These are phyloP conservation scores for Drosophila suzukii DNA, from an alignment of 1,140 invertebrate species.

Conservation along the genomic window DNA sequence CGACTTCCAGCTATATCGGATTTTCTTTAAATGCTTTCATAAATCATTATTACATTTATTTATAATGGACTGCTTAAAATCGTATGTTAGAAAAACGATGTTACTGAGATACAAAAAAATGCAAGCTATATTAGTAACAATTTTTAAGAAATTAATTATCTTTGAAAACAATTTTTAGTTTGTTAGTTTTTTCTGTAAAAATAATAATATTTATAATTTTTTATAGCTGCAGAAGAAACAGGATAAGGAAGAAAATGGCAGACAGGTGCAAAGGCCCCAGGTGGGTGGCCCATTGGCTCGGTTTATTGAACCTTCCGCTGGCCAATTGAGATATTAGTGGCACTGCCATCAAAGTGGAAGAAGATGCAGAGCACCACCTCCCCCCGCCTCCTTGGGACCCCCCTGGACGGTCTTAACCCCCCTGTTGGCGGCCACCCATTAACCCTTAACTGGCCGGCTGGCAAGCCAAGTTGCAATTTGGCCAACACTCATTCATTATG, in stretches of 20 bases:
- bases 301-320: conserved; percentile 55
- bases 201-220: too few relatives aligned
- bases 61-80: too few relatives aligned
- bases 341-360: not conserved
- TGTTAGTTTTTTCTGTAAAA: too few relatives aligned
- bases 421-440: not conserved
- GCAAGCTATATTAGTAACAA: too few relatives aligned
- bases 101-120: too few relatives aligned
- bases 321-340: conserved; percentile 77
- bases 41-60: too few relatives aligned
- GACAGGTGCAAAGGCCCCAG: conserved; percentile 41
- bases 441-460: conserved; percentile 7
- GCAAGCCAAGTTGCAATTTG: conserved; percentile 77
- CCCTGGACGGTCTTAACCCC: not conserved
- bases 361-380: conserved; percentile 2
- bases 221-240: not conserved
- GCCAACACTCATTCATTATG: conserved; percentile 84
- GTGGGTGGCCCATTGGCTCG: conserved; percentile 58
- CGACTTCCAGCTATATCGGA: too few relatives aligned
- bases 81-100: too few relatives aligned
- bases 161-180: too few relatives aligned
- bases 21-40: too few relatives aligned
- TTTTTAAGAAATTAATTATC: too few relatives aligned
- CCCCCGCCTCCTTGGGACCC: not conserved
- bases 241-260: too few relatives aligned